These are phyloP conservation scores for Danio rerio DNA, from an alignment of 2,113 vertebrate species.

Conservation along the genomic window DNA sequence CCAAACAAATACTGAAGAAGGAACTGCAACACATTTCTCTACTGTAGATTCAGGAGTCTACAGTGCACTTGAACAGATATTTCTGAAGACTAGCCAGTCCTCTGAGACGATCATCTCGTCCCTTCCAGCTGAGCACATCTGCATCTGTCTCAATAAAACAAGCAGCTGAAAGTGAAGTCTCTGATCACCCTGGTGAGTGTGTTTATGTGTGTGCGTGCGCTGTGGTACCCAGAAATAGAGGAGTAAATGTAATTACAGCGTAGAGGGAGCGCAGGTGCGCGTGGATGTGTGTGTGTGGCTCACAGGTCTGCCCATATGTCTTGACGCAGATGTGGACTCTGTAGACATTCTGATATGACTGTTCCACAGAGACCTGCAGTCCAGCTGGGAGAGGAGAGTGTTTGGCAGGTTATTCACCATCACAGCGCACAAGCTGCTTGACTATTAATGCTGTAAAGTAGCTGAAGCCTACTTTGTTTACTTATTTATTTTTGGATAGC, in stretches of 20 bases:
- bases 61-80: background rate
- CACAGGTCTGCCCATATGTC: conserved; percentile 16
- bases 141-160: conserved; percentile 2
- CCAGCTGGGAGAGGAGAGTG: conserved; percentile 11
- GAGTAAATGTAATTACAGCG: conserved; percentile 29
- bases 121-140: conserved; percentile 25
- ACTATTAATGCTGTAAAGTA: conserved; percentile 46
- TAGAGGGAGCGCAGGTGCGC: conserved; percentile 13
- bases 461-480: background rate
- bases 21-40: too few relatives aligned
- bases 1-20: background rate
- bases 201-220: background rate
- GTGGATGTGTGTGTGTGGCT: conserved; percentile 9
- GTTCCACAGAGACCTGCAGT: conserved; percentile 21
- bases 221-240: conserved; percentile 33
- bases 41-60: too few relatives aligned
- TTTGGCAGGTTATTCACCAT: conserved; percentile 27
- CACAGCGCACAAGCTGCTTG: conserved; percentile 16
- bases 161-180: background rate
- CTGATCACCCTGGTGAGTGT: background rate
- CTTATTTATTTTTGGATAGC: conserved; percentile 19
- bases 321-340: conserved; percentile 29
- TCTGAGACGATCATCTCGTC: conserved; percentile 7
- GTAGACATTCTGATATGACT: conserved; percentile 16
- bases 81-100: background rate